Conservation (phyloP, 2,888 invertebrate species). For the Chorisops tibialis region DNA sequence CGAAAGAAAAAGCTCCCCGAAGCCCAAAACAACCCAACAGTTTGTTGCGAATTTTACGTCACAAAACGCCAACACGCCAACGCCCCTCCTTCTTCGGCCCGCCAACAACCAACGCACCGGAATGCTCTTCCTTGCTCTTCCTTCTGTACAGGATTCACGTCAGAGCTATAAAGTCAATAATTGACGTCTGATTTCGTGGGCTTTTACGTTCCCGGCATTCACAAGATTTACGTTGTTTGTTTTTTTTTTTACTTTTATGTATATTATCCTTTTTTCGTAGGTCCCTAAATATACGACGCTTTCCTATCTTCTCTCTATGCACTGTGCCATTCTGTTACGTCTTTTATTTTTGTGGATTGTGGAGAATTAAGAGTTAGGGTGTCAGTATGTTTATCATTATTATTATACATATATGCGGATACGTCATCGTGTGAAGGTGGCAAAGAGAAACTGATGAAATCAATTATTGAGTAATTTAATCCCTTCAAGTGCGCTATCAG, state of each 20-base stretch:
- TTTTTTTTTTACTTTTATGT: too few relatives aligned
- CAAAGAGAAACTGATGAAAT: constrained; percentile 1
- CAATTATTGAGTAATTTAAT: constrained; percentile 22
- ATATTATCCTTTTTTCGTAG: too few relatives aligned
- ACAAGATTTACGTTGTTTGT: too few relatives aligned
- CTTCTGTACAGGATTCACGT: constrained; percentile 7
- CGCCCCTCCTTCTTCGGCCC: not conserved
- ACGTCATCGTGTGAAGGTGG: not conserved
- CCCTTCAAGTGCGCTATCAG: not conserved
- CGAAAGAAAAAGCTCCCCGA: too few relatives aligned
- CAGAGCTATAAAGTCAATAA: constrained; percentile 18
- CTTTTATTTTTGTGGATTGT: not conserved
- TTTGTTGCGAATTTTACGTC: not conserved
- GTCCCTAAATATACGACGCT: too few relatives aligned
- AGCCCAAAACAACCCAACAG: too few relatives aligned
- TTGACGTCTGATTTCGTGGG: constrained; percentile 17
- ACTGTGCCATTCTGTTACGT: too few relatives aligned
- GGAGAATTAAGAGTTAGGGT: not conserved
- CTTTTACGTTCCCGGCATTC: not conserved
- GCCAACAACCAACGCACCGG: constrained; percentile 3
- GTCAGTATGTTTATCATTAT: not conserved
- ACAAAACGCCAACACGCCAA: not conserved
- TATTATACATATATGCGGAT: not conserved
- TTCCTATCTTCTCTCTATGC: too few relatives aligned
- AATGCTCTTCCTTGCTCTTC: not conserved